These are phyloP conservation scores for Pherbina coryleti DNA, from an alignment of 2,888 invertebrate species.

Conservation along the genomic window DNA sequence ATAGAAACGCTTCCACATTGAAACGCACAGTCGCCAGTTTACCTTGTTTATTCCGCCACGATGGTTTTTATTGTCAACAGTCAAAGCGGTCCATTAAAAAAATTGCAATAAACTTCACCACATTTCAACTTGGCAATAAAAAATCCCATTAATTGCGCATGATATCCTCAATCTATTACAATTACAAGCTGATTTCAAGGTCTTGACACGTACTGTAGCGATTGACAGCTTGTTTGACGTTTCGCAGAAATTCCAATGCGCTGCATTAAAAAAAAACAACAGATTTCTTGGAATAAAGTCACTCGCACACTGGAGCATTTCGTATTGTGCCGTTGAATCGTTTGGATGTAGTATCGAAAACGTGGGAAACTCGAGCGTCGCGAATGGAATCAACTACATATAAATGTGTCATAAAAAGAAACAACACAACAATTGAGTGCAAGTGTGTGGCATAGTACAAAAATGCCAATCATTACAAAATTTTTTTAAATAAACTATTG, in stretches of 20 bases:
- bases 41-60: no score
- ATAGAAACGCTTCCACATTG: no score
- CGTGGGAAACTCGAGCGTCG: slow-evolving; percentile 13
- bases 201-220: not conserved
- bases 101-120: no score
- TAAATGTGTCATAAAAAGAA: not conserved
- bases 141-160: no score
- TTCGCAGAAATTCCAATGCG: not conserved
- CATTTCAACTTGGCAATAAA: no score
- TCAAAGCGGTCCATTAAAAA: no score
- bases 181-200: not conserved
- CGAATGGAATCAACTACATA: slow-evolving; percentile 15
- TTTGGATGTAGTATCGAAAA: slow-evolving; percentile 20
- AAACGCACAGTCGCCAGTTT: no score
- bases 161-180: not conserved
- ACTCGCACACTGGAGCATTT: slow-evolving; percentile 12
- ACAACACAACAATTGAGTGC: not conserved
- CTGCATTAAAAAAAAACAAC: slow-evolving; percentile 6
- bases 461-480: not conserved
- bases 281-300: not conserved
- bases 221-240: slow-evolving; percentile 11
- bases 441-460: slow-evolving; percentile 5
- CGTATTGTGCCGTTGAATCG: slow-evolving; percentile 34
- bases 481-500: not conserved
- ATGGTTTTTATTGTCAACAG: no score